Conservation (phyloP, 1,140 invertebrate species). For the Bombus breviceps region DNA sequence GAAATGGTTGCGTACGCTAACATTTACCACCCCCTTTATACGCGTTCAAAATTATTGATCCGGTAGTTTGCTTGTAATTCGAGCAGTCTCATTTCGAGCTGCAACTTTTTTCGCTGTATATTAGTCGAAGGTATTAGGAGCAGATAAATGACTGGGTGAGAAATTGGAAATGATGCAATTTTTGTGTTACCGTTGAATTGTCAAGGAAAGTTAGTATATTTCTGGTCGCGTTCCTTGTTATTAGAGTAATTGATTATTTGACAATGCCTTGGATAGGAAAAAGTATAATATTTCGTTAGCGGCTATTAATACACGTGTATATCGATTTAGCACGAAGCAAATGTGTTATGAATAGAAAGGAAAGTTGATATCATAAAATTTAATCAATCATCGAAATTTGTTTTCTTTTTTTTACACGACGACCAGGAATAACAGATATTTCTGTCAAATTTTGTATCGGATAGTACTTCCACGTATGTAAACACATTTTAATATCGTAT, state of each 20-base stretch:
- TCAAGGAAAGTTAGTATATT: not conserved
- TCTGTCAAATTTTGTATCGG: not conserved
- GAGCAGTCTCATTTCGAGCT: not conserved
- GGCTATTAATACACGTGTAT: too few relatives aligned
- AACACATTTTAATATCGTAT: not conserved
- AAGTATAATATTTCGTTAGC: too few relatives aligned
- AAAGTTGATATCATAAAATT: not conserved
- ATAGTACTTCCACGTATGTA: not conserved
- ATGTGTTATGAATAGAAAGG: not conserved
- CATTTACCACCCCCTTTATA: not conserved
- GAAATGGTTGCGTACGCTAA: not conserved
- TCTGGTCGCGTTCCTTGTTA: too few relatives aligned
- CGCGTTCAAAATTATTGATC: not conserved
- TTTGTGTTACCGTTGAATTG: not conserved
- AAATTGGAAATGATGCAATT: not conserved
- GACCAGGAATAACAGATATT: too few relatives aligned
- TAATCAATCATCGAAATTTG: not conserved
- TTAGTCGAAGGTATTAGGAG: not conserved
- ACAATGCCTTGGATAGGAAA: too few relatives aligned
- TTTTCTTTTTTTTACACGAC: not conserved
- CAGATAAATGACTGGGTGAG: not conserved
- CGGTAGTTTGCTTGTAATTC: not conserved
- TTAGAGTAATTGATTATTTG: too few relatives aligned
- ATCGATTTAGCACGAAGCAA: not conserved
- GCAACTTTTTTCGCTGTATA: not conserved